Base-by-base conservation (phyloP, 2,113 vertebrate genomes). In the Callocephalon fimbriatum region DNA sequence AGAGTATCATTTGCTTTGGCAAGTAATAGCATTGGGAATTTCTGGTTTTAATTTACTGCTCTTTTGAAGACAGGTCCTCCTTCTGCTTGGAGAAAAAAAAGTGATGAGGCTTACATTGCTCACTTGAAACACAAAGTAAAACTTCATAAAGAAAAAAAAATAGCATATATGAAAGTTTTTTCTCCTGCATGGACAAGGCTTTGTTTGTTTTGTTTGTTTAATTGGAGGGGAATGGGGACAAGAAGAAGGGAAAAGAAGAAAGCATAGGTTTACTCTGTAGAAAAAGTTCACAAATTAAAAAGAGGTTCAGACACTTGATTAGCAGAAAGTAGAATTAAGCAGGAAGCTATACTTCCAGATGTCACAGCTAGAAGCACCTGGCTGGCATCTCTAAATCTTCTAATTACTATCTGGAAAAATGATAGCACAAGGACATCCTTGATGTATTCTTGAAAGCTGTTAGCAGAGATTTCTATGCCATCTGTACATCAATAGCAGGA, bases 351-450 rank as follows among this genome's bases (percentile, higher is more conserved):
- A 85, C 21, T 65, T 93, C 51, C 92, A 94, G 73, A 63, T 90
- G 90, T 75, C 88, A 84, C 78, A 47, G 58, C 71, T 82, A 86
- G 91, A 92, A 44, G 53, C 74, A 90, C 44, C 66, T 5, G 44
- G 12, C 74, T 93, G 56, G 29, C 61, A 67, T 65, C 23, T 86
- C 38, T 72, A 75, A 93, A 78, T 67, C 86, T 61, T 78, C 73
- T 78, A 80, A 97, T 95, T 88, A 81, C 56, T 81, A 78, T 29
- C 32, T 68, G 84, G 68, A n/a, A 87, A 92, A 95, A 86, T 4
- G 56, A 58, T 35, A 58, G 32, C 56, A 58, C 56, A 58, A 58
- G 56, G 56, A 58, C 56, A 35, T 58, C 89, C 86, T 96, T 94
- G 88, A 95, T 89, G 42, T 68, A 81, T 53, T 92, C 73, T 72